Base-by-base conservation (phyloP, 2,113 vertebrate species). In the Toxotes jaculatrix region DNA sequence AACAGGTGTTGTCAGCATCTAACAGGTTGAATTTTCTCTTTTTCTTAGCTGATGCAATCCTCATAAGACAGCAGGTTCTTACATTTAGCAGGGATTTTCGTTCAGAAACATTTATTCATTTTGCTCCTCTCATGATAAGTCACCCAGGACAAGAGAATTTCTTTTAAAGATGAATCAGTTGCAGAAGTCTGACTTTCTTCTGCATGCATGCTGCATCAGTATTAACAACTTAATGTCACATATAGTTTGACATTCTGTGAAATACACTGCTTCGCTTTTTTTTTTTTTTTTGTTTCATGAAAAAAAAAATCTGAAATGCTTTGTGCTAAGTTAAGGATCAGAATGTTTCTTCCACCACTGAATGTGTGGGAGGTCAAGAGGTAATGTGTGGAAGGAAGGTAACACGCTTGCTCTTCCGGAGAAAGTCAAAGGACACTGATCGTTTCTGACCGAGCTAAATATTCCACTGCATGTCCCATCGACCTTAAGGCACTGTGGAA, bases 1-100 rank as follows among this genome's bases (percentile, higher is more conserved):
- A 90, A 85, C 88, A 82, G 80, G 77, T 86, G 83, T 84, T 84
- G 80, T 89, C 88, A 84, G 82, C 43, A 60, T 76, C 74, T 74
- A 85, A 87, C 74, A 77, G 87, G 83, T 79, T 79, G 45, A 79
- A 60, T 71, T 73, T 79, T 64, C 47, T 34, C 60, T 55, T 65
- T 70, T 84, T 73, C 42, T 79, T 9, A 73, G 61, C 55, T 85
- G 74, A 85, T 55, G 72, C 55, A 31, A 53, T 40, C 62, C 53
- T 43, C 34, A 78, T 16, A 23, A 23, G 32, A 75, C 34, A 13
- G 40, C 49, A 4, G 14, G 31, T 38, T 59, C 51, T 56, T 66
- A 27, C 34, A 66, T 80, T 85, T 51, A 61, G 68, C 53, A 1
- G 7, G 23, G 43, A 2, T 4, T 42, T 81, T 57, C 61, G 55